phyloP scores from a whole-genome alignment of 2,888 invertebrate genomes.

The Cosmorhoe ocellata region DNA sequence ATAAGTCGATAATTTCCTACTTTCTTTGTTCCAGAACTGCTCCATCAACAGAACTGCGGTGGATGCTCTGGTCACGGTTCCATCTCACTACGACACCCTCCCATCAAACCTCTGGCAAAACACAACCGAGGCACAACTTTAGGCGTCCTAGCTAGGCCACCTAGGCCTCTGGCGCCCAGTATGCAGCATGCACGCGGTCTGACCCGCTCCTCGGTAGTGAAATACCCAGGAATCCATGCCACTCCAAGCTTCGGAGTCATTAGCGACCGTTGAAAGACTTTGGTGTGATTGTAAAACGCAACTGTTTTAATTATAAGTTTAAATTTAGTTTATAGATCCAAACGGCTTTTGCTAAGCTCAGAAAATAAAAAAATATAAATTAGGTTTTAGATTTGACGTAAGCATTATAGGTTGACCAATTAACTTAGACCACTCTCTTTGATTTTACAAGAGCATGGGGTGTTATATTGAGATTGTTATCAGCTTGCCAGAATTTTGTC shows the following conservation, averaged over 20 bases:
- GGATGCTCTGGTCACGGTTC: slow-evolving; percentile 89
- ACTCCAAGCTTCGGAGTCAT: slow-evolving; percentile 48
- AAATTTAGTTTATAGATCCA: slow-evolving; percentile 2
- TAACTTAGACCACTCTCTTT: too few relatives aligned
- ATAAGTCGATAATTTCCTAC: too few relatives aligned
- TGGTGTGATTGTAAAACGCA: slow-evolving; percentile 44
- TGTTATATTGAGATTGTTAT: too few relatives aligned
- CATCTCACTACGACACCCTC: slow-evolving; percentile 87
- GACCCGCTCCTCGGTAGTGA: slow-evolving; percentile 64
- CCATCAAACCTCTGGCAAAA: slow-evolving; percentile 78
- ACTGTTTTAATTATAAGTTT: slow-evolving; percentile 12
- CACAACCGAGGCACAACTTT: slow-evolving; percentile 69
- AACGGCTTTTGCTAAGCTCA: background rate
- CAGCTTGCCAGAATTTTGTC: too few relatives aligned
- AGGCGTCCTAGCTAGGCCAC: slow-evolving; percentile 52
- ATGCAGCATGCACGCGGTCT: slow-evolving; percentile 38
- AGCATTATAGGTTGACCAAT: too few relatives aligned
- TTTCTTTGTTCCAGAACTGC: slow-evolving; percentile 83
- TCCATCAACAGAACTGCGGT: slow-evolving; percentile 85
- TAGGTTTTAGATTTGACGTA: too few relatives aligned
- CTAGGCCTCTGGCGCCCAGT: slow-evolving; percentile 43
- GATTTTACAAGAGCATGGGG: too few relatives aligned
- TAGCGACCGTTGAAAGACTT: slow-evolving; percentile 50
- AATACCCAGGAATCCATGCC: slow-evolving; percentile 59
- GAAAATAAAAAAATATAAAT: too few relatives aligned